Percentiles rank a stretch among this genome's conserved stretches.
Evolutionary conservation across 2,888 invertebrate species (phyloP).

Genomic region (Acleris laterana): DNA sequence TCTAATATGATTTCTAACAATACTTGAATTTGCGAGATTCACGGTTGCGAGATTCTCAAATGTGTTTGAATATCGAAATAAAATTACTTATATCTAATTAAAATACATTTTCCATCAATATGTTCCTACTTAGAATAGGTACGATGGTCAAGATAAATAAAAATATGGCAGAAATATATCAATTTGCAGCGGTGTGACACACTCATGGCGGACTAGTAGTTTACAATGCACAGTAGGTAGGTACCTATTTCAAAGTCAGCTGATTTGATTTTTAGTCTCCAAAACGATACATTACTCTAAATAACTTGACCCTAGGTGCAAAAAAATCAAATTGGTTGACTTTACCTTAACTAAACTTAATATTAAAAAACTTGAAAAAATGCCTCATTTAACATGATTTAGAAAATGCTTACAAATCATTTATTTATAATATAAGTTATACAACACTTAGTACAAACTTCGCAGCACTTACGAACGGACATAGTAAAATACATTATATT

Average conservation of each 20-base stretch:
- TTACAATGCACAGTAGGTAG: background rate
- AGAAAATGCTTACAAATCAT: no score
- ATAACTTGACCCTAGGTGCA: background rate
- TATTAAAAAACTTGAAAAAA: background rate
- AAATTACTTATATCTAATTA: no score
- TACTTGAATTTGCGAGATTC: no score
- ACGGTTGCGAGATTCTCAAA: no score
- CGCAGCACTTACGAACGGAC: no score
- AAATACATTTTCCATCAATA: no score
- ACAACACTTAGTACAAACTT: no score
- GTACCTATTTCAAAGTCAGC: background rate
- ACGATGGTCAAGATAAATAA: background rate
- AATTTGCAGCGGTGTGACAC: background rate
- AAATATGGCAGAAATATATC: background rate
- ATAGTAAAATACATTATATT: no score
- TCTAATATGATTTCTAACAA: no score
- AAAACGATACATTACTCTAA: background rate
- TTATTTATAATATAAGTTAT: no score
- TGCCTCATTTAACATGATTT: background rate
- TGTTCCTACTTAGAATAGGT: no score
- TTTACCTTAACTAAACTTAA: background rate
- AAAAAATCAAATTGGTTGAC: background rate
- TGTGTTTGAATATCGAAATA: no score
- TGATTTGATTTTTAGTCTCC: background rate
- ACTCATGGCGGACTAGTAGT: slow-evolving; percentile 7